These are phyloP conservation scores for Drosophila sucinea DNA, from an alignment of 1,140 invertebrate genomes.

Conservation along the genomic window DNA sequence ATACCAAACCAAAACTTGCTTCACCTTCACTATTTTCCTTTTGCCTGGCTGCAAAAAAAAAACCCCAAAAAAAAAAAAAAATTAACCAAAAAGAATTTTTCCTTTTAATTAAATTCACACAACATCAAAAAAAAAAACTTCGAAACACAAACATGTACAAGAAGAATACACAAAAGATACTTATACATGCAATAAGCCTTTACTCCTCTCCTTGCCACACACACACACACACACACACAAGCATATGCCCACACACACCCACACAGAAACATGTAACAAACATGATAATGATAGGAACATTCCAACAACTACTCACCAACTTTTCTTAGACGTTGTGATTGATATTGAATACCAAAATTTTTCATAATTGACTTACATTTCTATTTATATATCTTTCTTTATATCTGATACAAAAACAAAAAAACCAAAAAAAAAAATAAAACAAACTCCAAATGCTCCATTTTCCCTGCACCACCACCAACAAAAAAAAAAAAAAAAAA, in stretches of 20 bases:
- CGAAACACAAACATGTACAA: constrained; percentile 35
- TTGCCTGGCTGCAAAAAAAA: constrained; percentile 49
- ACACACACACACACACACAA: neutral
- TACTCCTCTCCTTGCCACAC: neutral
- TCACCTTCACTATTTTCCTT: constrained; percentile 48
- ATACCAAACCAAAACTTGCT: constrained; percentile 51
- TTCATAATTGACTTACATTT: constrained; percentile 52
- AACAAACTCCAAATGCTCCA: constrained; percentile 51
- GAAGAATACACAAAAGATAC: constrained; percentile 32
- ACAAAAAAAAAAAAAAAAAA: constrained; percentile 47
- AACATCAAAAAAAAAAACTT: constrained; percentile 23
- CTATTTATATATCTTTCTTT: constrained; percentile 55
- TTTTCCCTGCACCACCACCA: constrained; percentile 59
- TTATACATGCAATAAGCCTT: constrained; percentile 34
- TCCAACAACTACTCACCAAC: neutral
- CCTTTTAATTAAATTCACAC: constrained; percentile 84
- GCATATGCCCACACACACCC: neutral
- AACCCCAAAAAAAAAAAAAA: constrained; percentile 38
- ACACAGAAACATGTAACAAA: constrained; percentile 1
- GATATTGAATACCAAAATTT: constrained; percentile 57
- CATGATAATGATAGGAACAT: neutral
- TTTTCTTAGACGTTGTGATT: constrained; percentile 43
- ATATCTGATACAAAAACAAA: constrained; percentile 30
- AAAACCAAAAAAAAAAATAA: constrained; percentile 45
- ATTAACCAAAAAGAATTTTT: constrained; percentile 43